A percentile compares a stretch with the other conserved stretches of the same genome.
These are phyloP conservation scores for Athetis lepigone DNA, from an alignment of 2,888 invertebrate species.

Conservation along the genomic window DNA sequence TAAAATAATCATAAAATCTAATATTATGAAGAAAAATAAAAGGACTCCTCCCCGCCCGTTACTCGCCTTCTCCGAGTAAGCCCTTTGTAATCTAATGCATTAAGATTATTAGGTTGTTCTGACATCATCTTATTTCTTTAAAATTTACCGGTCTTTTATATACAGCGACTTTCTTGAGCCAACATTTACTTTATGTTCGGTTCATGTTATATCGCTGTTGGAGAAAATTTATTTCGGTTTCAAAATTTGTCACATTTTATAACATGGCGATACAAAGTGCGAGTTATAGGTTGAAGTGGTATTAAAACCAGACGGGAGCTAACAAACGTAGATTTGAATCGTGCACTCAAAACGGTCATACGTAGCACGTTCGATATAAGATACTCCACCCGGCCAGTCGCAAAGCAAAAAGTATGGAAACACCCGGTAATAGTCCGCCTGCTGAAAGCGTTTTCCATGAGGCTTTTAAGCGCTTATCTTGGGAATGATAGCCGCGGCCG, in stretches of 20 bases:
- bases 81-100: conserved; percentile 86
- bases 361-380: conserved; percentile 69
- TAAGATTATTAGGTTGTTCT: conserved; percentile 85
- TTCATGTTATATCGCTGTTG: conserved; percentile 36
- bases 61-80: conserved; percentile 70
- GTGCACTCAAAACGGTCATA: conserved; percentile 68
- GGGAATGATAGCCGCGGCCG: conserved; percentile 89
- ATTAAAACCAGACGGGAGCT: conserved; percentile 60
- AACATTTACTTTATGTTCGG: conserved; percentile 53
- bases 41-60: conserved; percentile 70
- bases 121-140: conserved; percentile 80
- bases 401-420: conserved; percentile 83
- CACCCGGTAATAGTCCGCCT: conserved; percentile 82
- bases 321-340: conserved; percentile 69
- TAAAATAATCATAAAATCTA: conserved; percentile 84
- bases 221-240: conserved; percentile 30
- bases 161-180: conserved; percentile 51
- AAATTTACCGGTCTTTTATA: conserved; percentile 75
- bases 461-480: conserved; percentile 91
- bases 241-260: conserved; percentile 50
- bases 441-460: conserved; percentile 88
- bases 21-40: conserved; percentile 82
- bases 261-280: conserved; percentile 25
- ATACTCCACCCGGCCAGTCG: conserved; percentile 72
- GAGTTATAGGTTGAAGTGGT: conserved; percentile 45